Evolutionary conservation across 1,140 invertebrate genomes (phyloP).

Genomic region (Cryptotermes secundus): DNA sequence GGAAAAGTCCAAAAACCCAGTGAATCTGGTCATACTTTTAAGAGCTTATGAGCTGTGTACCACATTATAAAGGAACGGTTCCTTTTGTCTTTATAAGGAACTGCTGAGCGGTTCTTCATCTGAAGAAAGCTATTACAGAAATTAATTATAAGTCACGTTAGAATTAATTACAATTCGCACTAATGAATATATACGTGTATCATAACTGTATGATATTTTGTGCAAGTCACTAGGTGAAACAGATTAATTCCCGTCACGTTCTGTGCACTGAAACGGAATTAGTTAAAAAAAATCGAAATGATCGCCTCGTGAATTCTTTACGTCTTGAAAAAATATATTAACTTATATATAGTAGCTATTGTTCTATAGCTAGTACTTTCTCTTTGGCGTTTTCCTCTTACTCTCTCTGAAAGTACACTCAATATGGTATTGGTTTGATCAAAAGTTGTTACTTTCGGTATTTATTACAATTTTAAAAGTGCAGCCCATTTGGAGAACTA

Average conservation of each 20-base stretch:
- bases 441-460: neutral
- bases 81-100: neutral
- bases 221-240: neutral
- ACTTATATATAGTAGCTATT: neutral
- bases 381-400: neutral
- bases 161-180: slow-evolving; percentile 13
- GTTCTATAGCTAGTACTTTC: neutral
- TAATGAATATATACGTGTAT: slow-evolving; percentile 18
- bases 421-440: neutral
- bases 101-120: neutral
- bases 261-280: neutral
- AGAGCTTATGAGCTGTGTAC: too few species aligned
- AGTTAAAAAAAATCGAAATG: neutral
- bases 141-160: neutral
- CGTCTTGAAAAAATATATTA: neutral
- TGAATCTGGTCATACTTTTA: too few species aligned
- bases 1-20: too few species aligned
- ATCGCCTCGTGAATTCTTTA: neutral
- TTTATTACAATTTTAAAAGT: neutral
- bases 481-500: neutral
- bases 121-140: neutral
- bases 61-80: too few species aligned
- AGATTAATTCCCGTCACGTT: neutral
- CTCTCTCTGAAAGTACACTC: neutral
- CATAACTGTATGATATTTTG: neutral